These are phyloP conservation scores for Gallinago nigripennis DNA, from an alignment of 2,797 vertebrate species.

Conservation along the genomic window DNA sequence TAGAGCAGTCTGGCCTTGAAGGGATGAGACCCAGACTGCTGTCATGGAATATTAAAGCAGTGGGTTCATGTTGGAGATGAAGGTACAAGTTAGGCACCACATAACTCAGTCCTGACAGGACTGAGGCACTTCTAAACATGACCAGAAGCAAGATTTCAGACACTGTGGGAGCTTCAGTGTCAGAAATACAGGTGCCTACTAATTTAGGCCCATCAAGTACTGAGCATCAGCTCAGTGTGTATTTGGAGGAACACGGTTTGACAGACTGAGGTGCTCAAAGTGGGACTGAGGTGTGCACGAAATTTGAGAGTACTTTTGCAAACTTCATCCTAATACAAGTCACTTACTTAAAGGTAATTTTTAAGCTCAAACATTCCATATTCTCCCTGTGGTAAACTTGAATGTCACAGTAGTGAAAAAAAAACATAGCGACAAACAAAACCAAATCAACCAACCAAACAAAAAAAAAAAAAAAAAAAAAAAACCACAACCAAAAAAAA, in stretches of 20 bases:
- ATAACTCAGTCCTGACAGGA: background rate
- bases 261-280: background rate
- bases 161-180: background rate
- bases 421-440: background rate
- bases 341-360: background rate
- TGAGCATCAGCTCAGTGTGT: background rate
- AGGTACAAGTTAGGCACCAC: background rate
- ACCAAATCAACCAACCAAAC: background rate
- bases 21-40: background rate
- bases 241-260: background rate
- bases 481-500: background rate
- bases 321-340: background rate
- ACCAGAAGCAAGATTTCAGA: slow-evolving; percentile 10
- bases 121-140: background rate
- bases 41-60: background rate
- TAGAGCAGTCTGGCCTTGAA: background rate
- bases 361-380: background rate
- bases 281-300: background rate
- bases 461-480: background rate
- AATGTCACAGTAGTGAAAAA: background rate
- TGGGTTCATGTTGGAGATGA: background rate
- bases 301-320: background rate
- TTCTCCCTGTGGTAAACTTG: background rate
- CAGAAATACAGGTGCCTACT: background rate
- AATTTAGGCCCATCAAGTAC: background rate